Conservation (phyloP, 2,113 vertebrate genomes). For the Amazona vittata region DNA sequence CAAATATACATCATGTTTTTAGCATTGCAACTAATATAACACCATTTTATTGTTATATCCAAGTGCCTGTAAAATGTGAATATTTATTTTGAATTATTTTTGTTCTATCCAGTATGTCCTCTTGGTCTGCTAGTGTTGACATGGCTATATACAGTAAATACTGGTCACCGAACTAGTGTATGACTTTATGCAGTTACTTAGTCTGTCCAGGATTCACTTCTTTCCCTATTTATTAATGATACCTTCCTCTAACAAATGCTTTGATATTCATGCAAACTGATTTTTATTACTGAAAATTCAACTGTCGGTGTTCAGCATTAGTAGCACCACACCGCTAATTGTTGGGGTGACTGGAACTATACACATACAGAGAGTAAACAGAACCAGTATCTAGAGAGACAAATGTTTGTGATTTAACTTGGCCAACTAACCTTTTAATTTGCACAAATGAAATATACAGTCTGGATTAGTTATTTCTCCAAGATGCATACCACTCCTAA, state of each 20-base stretch:
- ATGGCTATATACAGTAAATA: background rate
- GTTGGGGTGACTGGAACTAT: background rate
- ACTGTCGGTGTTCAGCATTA: background rate
- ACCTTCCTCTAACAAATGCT: background rate
- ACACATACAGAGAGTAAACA: background rate
- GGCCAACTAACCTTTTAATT: background rate
- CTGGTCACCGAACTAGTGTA: background rate
- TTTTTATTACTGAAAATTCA: background rate
- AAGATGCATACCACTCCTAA: background rate
- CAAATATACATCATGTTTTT: background rate
- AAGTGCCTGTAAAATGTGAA: background rate
- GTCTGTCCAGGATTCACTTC: background rate
- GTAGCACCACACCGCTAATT: background rate
- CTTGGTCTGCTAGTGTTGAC: background rate
- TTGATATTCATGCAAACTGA: background rate
- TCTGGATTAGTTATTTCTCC: background rate
- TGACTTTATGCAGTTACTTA: background rate
- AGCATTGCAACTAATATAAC: background rate
- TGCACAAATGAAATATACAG: background rate
- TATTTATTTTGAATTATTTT: background rate
- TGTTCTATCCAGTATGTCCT: background rate
- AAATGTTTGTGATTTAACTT: background rate
- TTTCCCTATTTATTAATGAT: background rate
- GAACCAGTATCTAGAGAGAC: background rate
- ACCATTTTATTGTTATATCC: background rate